Base-by-base conservation (phyloP, 2,888 invertebrate genomes). In the Drosophila cognata region DNA sequence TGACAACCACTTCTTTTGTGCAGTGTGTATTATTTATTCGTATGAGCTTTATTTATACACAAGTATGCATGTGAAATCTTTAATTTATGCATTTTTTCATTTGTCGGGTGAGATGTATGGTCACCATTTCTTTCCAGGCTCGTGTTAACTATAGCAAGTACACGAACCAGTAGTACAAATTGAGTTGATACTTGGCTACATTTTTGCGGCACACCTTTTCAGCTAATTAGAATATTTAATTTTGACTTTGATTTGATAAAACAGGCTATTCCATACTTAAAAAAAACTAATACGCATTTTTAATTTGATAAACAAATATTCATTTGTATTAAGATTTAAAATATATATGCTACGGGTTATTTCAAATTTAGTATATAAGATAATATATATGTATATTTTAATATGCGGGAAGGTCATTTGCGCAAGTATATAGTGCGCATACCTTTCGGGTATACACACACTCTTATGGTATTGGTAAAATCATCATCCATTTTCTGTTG, bases 1-100 rank as follows among this genome's bases (percentile, higher is more conserved):
- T 99, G n/a, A 99, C 99, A 92, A 97, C 96, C 77, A 99, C 98
- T 94, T 99, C 99, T 94, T 99, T 99, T 90, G 99, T 99, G 91
- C 99, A 96, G 94, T 21, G 21, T 21, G 21, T 21, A 21, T 21
- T 21, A 21, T 21, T 21, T 21, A 21, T 21, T 21, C 21, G 1
- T 13, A 46, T 21, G 6, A 21, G 13, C 46, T 21, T 46, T 46
- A 46, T 46, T 46, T 7, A 21, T 21, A 21, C 16, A 21, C 13
- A 2, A 21, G 16, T 46, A 25, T 25, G 2, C 16, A 25, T 3
- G 21, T 21, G 2, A 46, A 16, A 7, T 46, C 13, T 16, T 21
- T 25, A 46, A 21, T 21, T 46, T 7, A 7, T 7, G 21, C 21
- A 21, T 21, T 46, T 21, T 16, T 25, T 25, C 1, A 21, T 25